Evolutionary conservation across 1,140 invertebrate species (phyloP).

Genomic region (Nymphalis io): DNA sequence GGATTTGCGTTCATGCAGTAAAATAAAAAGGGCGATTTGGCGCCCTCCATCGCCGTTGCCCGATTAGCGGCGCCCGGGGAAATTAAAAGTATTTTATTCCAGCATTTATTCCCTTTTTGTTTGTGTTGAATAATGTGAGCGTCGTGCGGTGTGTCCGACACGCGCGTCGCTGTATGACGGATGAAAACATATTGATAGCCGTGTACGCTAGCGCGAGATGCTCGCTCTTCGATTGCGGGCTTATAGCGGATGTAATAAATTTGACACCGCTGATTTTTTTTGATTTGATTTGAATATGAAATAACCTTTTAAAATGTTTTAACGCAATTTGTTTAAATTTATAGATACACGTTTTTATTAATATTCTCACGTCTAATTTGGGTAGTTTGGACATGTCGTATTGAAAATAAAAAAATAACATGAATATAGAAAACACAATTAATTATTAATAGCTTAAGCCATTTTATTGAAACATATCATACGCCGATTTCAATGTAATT

Average conservation of each 20-base stretch:
- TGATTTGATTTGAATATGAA: conserved; percentile 5
- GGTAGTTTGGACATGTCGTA: background rate
- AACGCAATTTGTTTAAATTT: background rate
- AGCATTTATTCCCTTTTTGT: conserved; percentile 78
- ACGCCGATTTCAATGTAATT: too few relatives aligned
- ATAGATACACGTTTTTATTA: background rate
- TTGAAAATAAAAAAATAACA: too few relatives aligned
- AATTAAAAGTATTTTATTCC: conserved; percentile 80
- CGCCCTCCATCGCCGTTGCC: conserved; percentile 71
- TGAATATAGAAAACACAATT: background rate
- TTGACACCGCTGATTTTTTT: conserved; percentile 13
- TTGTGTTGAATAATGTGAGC: conserved; percentile 68
- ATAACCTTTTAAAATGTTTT: background rate
- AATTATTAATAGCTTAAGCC: background rate
- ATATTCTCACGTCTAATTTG: background rate
- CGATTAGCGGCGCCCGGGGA: conserved; percentile 79
- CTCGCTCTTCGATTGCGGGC: conserved; percentile 5
- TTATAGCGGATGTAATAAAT: conserved; percentile 26
- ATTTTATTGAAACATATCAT: too few relatives aligned
- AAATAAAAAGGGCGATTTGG: conserved; percentile 80
- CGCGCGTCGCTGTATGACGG: conserved; percentile 42
- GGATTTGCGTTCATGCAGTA: conserved; percentile 78
- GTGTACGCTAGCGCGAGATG: conserved; percentile 23
- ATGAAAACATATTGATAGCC: conserved; percentile 54
- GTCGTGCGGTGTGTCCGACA: conserved; percentile 48